Evolutionary conservation across 2,797 vertebrate species (phyloP).

Genomic region (Falco berigora): DNA sequence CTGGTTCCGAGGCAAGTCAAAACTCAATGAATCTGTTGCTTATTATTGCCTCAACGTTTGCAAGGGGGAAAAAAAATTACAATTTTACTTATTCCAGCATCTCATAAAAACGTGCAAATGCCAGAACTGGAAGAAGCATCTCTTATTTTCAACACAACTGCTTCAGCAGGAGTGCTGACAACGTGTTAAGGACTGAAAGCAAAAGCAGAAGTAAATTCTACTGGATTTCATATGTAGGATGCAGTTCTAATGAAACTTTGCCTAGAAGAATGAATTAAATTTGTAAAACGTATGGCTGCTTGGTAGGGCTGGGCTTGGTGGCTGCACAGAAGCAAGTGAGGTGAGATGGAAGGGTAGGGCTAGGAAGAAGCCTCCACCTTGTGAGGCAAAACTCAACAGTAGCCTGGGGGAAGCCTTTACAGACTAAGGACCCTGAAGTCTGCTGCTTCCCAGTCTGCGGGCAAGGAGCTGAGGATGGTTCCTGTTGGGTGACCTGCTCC

Average conservation of each 20-base stretch:
- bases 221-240: background rate
- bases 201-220: background rate
- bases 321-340: background rate
- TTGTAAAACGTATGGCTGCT: background rate
- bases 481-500: background rate
- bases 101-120: conserved; percentile 17
- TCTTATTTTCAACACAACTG: background rate
- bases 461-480: background rate
- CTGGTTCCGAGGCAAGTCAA: background rate
- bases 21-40: background rate
- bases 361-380: background rate
- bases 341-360: background rate
- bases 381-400: background rate
- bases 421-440: background rate
- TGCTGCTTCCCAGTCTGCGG: background rate
- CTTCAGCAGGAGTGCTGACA: background rate
- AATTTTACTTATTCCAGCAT: background rate
- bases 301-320: background rate
- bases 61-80: background rate
- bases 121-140: conserved; percentile 23
- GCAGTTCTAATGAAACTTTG: background rate
- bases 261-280: background rate
- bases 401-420: background rate
- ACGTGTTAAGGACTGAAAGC: background rate
- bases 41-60: background rate